Evolutionary conservation across 2,113 vertebrate species (phyloP).

Genomic region (Thermophis baileyi): DNA sequence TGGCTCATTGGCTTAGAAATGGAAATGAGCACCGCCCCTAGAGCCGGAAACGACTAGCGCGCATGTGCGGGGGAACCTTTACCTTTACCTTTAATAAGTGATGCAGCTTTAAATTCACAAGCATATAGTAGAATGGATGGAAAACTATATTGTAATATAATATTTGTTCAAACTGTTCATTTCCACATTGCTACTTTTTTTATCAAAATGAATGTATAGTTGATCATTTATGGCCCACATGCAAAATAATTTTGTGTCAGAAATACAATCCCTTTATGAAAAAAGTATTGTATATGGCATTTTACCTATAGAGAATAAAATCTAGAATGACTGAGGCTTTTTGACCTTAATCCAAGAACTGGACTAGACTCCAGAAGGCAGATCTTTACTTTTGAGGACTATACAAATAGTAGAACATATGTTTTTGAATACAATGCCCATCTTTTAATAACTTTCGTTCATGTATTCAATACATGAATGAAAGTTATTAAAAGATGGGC

Average conservation of each 20-base stretch:
- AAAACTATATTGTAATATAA: background rate
- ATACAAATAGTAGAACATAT: background rate
- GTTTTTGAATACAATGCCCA: too few species aligned
- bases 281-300: background rate
- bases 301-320: background rate
- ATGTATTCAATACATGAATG: too few species aligned
- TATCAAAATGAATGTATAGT: background rate
- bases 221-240: background rate
- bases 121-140: conserved; percentile 5
- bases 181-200: background rate
- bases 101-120: conserved; percentile 23
- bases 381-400: too few species aligned
- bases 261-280: background rate
- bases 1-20: too few species aligned
- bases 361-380: background rate
- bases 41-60: too few species aligned
- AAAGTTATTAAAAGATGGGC: background rate
- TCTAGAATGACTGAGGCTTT: background rate
- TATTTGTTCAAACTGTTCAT: background rate
- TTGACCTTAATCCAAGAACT: background rate
- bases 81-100: too few species aligned
- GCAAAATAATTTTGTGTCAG: background rate
- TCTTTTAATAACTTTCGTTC: too few species aligned
- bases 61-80: too few species aligned
- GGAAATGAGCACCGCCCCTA: too few species aligned